Conservation (phyloP, 1,140 invertebrate genomes). For the Magallana gigas region DNA sequence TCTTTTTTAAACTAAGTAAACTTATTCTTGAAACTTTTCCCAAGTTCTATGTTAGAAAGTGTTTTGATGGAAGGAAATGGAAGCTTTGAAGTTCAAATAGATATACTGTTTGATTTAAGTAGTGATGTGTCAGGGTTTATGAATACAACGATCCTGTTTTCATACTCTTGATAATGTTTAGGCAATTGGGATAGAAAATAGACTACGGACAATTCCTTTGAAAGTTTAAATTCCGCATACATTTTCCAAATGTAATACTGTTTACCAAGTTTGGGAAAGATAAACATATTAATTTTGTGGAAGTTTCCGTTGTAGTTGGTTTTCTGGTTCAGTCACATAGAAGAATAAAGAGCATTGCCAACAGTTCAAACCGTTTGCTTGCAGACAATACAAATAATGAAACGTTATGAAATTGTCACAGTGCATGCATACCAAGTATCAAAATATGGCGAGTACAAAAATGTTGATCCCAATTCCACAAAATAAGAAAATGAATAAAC, state of each 20-base stretch:
- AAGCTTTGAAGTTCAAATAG: not conserved
- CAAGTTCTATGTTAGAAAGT: not conserved
- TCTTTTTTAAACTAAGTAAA: no score
- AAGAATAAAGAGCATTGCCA: no score
- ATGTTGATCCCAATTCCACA: no score
- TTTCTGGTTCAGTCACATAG: no score
- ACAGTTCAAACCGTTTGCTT: no score
- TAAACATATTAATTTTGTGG: slow-evolving; percentile 14
- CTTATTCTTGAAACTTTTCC: not conserved
- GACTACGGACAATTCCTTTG: not conserved
- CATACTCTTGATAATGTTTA: not conserved
- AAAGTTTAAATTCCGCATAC: not conserved
- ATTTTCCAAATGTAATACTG: not conserved
- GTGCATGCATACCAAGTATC: no score
- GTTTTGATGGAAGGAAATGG: not conserved
- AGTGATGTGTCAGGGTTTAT: not conserved
- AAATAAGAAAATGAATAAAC: no score
- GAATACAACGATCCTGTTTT: not conserved
- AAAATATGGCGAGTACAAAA: no score
- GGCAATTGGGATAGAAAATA: not conserved
- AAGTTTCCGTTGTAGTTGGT: not conserved
- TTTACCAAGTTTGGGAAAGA: slow-evolving; percentile 2
- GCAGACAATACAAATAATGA: no score
- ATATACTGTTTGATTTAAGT: not conserved
- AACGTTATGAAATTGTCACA: no score